A percentile compares a stretch with the other conserved stretches of the same genome.
phyloP scores from a whole-genome alignment of 2,888 invertebrate genomes.

The Thelaira solivaga region DNA sequence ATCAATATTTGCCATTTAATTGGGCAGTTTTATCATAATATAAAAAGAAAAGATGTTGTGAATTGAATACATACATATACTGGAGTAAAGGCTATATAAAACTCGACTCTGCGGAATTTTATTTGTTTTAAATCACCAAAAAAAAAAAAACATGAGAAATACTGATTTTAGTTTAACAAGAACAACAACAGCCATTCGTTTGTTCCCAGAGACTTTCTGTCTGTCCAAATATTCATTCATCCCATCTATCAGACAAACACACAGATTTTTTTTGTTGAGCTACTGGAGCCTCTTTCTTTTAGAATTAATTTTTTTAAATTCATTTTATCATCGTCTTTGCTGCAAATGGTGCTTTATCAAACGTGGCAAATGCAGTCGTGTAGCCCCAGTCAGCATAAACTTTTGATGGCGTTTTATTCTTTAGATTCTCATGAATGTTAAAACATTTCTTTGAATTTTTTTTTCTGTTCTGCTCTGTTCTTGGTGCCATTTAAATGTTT shows the following conservation, averaged over 20 bases:
- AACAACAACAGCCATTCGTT: not conserved
- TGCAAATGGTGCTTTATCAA: not conserved
- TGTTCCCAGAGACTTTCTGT: not conserved
- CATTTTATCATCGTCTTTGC: no score
- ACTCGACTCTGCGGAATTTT: no score
- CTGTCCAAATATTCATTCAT: not conserved
- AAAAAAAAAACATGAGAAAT: not conserved
- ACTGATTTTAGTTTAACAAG: not conserved
- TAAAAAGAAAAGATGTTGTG: no score
- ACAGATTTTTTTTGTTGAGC: constrained; percentile 4
- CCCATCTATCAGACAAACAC: not conserved
- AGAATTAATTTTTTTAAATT: constrained; percentile 1
- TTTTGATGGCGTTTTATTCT: constrained; percentile 30
- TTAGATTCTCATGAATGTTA: constrained; percentile 42
- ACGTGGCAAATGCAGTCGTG: not conserved
- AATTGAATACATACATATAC: no score
- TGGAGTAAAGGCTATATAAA: no score
- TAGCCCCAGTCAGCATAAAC: not conserved
- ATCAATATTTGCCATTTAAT: no score
- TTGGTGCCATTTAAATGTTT: not conserved
- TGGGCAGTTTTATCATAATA: no score
- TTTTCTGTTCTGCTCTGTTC: not conserved
- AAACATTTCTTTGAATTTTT: constrained; percentile 39
- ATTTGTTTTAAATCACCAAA: constrained; percentile 34
- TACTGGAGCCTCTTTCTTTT: constrained; percentile 10